Percentiles rank a stretch among this genome's conserved stretches.
phyloP scores from a whole-genome alignment of 1,140 invertebrate species.

The Atopsyche davidsoni region DNA sequence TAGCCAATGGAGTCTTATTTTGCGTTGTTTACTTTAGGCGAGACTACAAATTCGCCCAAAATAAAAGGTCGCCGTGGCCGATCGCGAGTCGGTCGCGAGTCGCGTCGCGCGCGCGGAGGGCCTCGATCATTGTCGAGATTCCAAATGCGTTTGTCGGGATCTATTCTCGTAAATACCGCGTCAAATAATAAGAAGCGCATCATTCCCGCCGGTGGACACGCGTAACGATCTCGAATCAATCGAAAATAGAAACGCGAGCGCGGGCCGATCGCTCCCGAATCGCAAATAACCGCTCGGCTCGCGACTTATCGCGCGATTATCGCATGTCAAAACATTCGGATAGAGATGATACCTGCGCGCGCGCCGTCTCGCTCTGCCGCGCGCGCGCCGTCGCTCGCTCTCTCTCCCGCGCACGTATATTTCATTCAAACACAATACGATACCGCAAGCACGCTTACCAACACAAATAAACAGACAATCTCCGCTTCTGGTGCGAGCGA shows the following conservation, averaged over 20 bases:
- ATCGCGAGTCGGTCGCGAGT: no score
- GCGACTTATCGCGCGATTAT: constrained; percentile 48
- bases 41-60: no score
- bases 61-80: no score
- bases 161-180: no score
- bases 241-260: constrained; percentile 5
- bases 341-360: constrained; percentile 17
- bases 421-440: constrained; percentile 46
- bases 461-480: constrained; percentile 47
- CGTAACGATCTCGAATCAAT: no score
- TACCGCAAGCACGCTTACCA: constrained; percentile 46
- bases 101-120: no score
- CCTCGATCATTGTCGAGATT: no score
- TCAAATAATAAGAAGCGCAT: no score
- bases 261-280: constrained; percentile 14
- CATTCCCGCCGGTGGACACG: no score
- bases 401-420: constrained; percentile 41
- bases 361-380: constrained; percentile 33
- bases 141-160: no score
- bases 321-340: constrained; percentile 48
- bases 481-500: constrained; percentile 15
- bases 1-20: no score
- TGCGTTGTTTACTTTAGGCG: no score
- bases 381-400: constrained; percentile 32
- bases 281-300: constrained; percentile 19